Percentiles rank a stretch among this genome's conserved stretches.
phyloP scores from a whole-genome alignment of 2,888 invertebrate genomes.

The Pristionchus mayeri region DNA sequence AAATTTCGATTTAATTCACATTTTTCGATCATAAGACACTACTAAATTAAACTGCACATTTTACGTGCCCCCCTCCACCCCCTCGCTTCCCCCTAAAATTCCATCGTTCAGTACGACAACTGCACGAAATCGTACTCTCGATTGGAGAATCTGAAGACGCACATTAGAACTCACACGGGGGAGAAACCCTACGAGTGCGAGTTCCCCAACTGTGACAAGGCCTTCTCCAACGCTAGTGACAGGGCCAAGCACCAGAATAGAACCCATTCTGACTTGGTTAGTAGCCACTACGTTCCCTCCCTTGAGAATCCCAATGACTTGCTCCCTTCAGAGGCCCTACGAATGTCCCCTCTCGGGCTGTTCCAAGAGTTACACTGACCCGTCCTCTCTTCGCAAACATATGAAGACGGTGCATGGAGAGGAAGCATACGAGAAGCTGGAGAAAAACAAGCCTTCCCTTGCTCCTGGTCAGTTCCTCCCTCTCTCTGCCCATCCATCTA shows the following conservation, averaged over 20 bases:
- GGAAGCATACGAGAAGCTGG: slow-evolving; percentile 98
- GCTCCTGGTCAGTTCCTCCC: too few relatives aligned
- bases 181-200: slow-evolving; percentile 82
- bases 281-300: too few relatives aligned
- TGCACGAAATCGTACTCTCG: slow-evolving; percentile 97
- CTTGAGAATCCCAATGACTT: too few relatives aligned
- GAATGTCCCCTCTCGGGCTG: slow-evolving; percentile 97
- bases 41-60: too few relatives aligned
- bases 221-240: slow-evolving; percentile 98
- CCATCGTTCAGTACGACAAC: slow-evolving; percentile 88
- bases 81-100: too few relatives aligned
- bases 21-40: too few relatives aligned
- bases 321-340: slow-evolving; percentile 97
- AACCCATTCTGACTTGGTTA: slow-evolving; percentile 97
- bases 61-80: too few relatives aligned
- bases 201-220: slow-evolving; percentile 96
- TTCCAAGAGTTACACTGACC: slow-evolving; percentile 97
- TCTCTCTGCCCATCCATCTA: too few relatives aligned
- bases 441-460: too few relatives aligned
- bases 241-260: slow-evolving; percentile 98
- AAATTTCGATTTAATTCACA: too few relatives aligned
- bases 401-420: slow-evolving; percentile 94
- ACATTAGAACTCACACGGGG: slow-evolving; percentile 90
- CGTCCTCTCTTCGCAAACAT: slow-evolving; percentile 96
- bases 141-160: slow-evolving; percentile 84